Evolutionary conservation across 2,113 vertebrate genomes (phyloP).

Genomic region (Colinus virginianus): DNA sequence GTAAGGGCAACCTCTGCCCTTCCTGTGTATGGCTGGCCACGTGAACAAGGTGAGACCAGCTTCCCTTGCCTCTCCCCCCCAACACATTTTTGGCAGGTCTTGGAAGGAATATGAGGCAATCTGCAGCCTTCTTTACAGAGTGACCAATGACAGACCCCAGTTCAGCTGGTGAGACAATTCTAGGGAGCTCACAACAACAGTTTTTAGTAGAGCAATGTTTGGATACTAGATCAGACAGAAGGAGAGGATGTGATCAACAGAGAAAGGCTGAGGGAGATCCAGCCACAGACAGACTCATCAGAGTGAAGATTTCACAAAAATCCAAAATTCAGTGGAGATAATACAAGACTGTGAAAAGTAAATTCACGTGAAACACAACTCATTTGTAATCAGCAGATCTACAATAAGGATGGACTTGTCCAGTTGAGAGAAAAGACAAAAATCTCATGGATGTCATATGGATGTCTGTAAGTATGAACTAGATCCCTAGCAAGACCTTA

Average conservation of each 20-base stretch:
- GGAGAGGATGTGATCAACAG: background rate
- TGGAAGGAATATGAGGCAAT: rapidly evolving
- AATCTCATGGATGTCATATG: background rate
- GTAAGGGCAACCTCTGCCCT: background rate
- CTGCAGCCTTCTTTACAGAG: background rate
- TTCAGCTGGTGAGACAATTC: background rate
- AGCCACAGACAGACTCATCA: background rate
- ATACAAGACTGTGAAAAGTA: background rate
- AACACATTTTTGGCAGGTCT: background rate
- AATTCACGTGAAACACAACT: background rate
- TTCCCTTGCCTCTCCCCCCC: background rate
- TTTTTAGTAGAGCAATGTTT: background rate
- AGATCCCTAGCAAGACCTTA: background rate
- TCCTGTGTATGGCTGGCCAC: background rate
- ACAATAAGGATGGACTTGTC: background rate
- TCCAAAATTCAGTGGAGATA: background rate
- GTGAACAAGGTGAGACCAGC: background rate
- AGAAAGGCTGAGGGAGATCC: background rate
- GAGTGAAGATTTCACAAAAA: background rate
- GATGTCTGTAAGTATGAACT: background rate
- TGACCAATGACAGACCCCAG: rapidly evolving
- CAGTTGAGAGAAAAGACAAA: background rate
- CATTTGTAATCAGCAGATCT: background rate
- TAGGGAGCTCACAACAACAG: background rate
- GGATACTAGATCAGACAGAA: background rate